A percentile compares a stretch with the other conserved stretches of the same genome.
These are phyloP conservation scores for Pomacea maculata DNA, from an alignment of 1,140 invertebrate species.

Conservation along the genomic window DNA sequence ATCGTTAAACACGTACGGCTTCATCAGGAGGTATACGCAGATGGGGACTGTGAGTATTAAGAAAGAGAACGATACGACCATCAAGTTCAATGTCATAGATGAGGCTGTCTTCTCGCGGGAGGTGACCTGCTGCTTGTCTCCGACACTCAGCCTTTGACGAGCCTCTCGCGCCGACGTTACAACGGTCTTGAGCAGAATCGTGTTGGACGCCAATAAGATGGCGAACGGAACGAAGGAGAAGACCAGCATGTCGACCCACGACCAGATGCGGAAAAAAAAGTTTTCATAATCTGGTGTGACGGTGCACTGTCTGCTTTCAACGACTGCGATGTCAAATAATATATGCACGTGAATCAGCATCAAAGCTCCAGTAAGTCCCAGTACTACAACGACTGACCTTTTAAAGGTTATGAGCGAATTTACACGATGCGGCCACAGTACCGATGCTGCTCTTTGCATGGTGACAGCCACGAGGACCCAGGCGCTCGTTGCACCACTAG, in stretches of 20 bases:
- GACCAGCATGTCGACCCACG: neutral
- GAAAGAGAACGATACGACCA: neutral
- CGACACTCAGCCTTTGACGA: neutral
- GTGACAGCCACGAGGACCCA: constrained; percentile 3
- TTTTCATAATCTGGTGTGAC: neutral
- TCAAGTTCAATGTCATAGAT: neutral
- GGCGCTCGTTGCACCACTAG: neutral
- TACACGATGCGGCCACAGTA: neutral
- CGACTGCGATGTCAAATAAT: neutral
- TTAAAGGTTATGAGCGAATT: neutral
- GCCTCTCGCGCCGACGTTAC: too few relatives aligned
- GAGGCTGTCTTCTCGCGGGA: neutral
- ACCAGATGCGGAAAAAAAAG: neutral
- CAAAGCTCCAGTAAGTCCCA: neutral
- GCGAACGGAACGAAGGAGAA: neutral
- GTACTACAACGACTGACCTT: neutral
- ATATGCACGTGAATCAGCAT: neutral
- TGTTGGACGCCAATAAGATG: neutral
- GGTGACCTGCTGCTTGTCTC: neutral
- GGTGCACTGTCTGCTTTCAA: neutral
- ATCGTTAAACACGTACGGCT: too few relatives aligned
- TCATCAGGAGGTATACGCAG: neutral
- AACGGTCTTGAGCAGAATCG: neutral
- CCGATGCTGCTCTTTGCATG: neutral
- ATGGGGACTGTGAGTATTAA: neutral